Base-by-base conservation (phyloP, 2,797 vertebrate species). In the Onychomys torridus region DNA sequence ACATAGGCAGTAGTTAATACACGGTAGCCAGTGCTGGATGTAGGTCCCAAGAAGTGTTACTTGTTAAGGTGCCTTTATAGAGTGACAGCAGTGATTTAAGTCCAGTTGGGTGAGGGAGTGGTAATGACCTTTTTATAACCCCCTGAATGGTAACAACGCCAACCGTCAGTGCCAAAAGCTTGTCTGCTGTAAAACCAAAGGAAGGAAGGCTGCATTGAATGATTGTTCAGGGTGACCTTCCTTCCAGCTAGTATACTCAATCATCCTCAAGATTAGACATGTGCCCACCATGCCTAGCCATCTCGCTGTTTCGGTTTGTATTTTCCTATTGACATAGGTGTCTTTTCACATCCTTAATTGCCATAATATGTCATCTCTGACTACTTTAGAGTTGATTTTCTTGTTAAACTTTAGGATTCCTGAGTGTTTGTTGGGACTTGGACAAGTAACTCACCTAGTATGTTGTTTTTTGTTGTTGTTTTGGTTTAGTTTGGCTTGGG, bases 311-410 rank as follows among this genome's bases (percentile, higher is more conserved):
- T 55, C 52, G 14, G 69, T 87, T 61, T 65, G 43, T 23, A 69
- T 55, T 55, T 90, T 55, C 52, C 75, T 49, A 6, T 21, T 83
- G 32, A 43, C 23, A 29, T 23, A 27, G 2, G n/a, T 43, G 79
- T 13, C 46, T 71, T 87, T 90, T 86, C 37, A 16, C 13, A 13
- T 79, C 52, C 40, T 59, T 55, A 34, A 37, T 27, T n/a, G 16
- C 34, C 52, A 21, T 46, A 3, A 11, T 40, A 1, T 77, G 0
- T 69, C n/a, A 13, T 76, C 61, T 82, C 75, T 63, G 19, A 59
- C 25, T 32, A 52, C 32, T 87, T 61, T 59, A 78, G 67, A 82
- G 40, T 55, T 86, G 94, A 29, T 86, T 86, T 90, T 95, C 23
- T 67, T 79, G 37, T 40, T 40, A 52, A 27, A 11, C 40, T 5